Percentiles rank a stretch among this genome's conserved stretches.
phyloP scores from a whole-genome alignment of 1,140 invertebrate species.

The Panulirus ornatus region DNA sequence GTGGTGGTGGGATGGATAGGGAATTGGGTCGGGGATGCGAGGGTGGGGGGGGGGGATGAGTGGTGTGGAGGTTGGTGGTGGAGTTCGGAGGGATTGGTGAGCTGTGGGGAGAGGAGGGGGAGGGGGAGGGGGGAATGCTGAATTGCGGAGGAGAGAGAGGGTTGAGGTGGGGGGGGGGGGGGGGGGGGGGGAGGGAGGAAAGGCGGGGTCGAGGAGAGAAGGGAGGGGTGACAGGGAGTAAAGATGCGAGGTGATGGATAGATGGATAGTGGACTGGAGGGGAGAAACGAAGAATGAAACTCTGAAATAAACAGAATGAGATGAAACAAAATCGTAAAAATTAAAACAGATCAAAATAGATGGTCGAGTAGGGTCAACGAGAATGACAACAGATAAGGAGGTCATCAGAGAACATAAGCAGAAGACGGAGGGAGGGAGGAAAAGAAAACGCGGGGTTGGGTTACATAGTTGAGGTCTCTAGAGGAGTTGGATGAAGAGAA shows the following conservation, averaged over 20 bases:
- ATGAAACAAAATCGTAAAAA: not conserved
- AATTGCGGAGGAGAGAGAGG: not conserved
- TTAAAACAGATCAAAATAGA: not conserved
- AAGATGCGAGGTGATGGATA: not conserved
- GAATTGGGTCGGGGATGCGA: not conserved
- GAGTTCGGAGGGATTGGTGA: not conserved
- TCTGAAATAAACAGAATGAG: not conserved
- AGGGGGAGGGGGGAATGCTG: not conserved
- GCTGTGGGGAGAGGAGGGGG: not conserved
- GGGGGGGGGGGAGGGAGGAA: not conserved
- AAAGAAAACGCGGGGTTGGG: not conserved
- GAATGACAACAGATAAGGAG: not conserved
- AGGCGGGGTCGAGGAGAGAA: not conserved
- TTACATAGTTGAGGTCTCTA: no score
- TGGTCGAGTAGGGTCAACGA: not conserved
- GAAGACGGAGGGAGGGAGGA: not conserved
- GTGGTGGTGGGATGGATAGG: not conserved
- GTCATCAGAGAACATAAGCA: not conserved
- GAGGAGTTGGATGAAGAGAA: no score
- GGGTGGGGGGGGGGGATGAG: not conserved
- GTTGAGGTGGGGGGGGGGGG: not conserved
- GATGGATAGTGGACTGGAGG: not conserved
- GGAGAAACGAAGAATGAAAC: not conserved
- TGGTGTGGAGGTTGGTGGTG: not conserved
- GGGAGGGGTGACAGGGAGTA: not conserved